Conservation (phyloP, 2,113 vertebrate genomes). For the Tenebrosternarchus preto region DNA sequence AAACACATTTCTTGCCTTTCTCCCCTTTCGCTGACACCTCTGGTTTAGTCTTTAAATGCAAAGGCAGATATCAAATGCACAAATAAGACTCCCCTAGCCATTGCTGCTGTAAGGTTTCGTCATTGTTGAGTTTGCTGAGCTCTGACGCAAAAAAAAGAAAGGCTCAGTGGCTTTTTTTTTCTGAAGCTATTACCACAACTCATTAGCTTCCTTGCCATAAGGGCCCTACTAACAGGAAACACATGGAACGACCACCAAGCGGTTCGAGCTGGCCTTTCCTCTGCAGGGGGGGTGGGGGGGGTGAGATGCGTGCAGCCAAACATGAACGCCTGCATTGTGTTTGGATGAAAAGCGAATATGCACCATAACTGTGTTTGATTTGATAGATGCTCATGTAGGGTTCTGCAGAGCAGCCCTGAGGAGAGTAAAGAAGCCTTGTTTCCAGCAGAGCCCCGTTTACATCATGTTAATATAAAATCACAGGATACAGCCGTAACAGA, state of each 20-base stretch:
- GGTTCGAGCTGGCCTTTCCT: neutral
- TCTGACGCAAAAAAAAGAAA: neutral
- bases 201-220: slow-evolving; percentile 23
- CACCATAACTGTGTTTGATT: neutral
- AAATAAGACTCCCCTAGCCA: slow-evolving; percentile 21
- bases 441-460: neutral
- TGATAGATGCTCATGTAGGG: neutral
- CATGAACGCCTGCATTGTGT: slow-evolving; percentile 4
- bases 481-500: neutral
- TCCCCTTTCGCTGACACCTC: neutral
- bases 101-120: slow-evolving; percentile 21
- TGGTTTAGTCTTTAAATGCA: slow-evolving; percentile 7
- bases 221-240: slow-evolving; percentile 9
- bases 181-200: slow-evolving; percentile 17
- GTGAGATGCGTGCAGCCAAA: neutral
- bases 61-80: slow-evolving; percentile 22
- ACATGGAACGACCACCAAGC: neutral
- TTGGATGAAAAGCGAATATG: neutral
- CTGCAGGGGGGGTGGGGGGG: neutral
- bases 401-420: neutral
- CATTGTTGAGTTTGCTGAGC: slow-evolving; percentile 17
- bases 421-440: neutral
- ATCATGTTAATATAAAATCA: neutral
- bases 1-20: neutral
- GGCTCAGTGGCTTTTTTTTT: neutral